Base-by-base conservation (phyloP, 2,113 vertebrate genomes). In the Eclectus roratus region DNA sequence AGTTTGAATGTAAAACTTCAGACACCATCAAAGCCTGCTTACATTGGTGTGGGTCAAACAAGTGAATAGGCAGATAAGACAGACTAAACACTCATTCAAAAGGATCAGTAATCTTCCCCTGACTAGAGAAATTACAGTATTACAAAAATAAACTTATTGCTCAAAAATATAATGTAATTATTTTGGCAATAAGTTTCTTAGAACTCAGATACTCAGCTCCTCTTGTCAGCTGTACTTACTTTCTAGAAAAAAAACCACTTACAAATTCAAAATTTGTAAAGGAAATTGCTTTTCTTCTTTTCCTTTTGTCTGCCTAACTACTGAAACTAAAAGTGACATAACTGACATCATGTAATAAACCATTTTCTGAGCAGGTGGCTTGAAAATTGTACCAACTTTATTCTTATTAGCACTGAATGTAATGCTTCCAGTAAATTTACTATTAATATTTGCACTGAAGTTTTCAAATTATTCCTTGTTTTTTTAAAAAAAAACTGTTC, bases 221-320 rank as follows among this genome's bases (percentile, higher is more conserved):
- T 90, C 50, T 74, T 90, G 79, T 88, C 76, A 88, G 8, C 17
- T 91, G 25, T 61, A 80, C 27, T 63, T 94, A 56, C 15, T 7
- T 58, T 88, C 25, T 82, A 39, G 24, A 88, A 95, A 92, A 12
- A 89, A 94, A 95, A 85, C 0, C 9, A 9, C 28, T 85, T 85
- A 35, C 25, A 88, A 83, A 74, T 80, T 83, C 47, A 33, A 56
- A 81, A 17, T 78, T 88, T 88, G 37, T 88, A 88, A 76, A 60
- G 65, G 12, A 90, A 96, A 90, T 78, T 84, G 50, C 15, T 90
- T 95, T 96, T 80, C 58, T 90, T 86, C 39, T 85, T 88, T 90
- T 35, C 28, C 72, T 88, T 91, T 94, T 80, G 43, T 91, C 88
- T 95, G 65, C n/a, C 17, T 90, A 83, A 64, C 29, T 60, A 84